These are phyloP conservation scores for Stratiomys singularior DNA, from an alignment of 2,888 invertebrate species.

Conservation along the genomic window DNA sequence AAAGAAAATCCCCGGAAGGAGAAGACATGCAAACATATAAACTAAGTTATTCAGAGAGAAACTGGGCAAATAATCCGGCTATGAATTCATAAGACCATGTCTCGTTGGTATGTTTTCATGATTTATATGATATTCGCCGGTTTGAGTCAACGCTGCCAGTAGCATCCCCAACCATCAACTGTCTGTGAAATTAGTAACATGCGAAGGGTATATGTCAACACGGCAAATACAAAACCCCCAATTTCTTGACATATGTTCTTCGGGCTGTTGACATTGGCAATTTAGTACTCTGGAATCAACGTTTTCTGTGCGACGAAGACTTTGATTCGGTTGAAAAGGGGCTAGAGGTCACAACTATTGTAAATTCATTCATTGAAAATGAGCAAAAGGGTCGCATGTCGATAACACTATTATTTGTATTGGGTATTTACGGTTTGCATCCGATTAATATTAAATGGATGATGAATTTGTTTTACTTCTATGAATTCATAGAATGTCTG, in stretches of 20 bases:
- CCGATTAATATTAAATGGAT: constrained; percentile 27
- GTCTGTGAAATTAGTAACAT: constrained; percentile 41
- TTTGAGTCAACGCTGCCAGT: constrained; percentile 1
- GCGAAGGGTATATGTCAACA: constrained; percentile 40
- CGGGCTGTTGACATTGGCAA: constrained; percentile 47
- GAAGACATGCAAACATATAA: constrained; percentile 46
- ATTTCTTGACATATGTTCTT: constrained; percentile 47
- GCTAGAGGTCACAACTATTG: neutral
- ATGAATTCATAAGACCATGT: constrained; percentile 47
- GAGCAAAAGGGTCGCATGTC: constrained; percentile 43
- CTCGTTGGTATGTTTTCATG: constrained; percentile 45
- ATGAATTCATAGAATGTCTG: no score
- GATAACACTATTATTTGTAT: constrained; percentile 36
- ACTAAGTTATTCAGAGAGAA: constrained; percentile 46
- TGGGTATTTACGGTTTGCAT: constrained; percentile 37
- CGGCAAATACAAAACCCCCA: constrained; percentile 37
- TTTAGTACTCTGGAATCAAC: constrained; percentile 36
- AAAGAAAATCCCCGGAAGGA: neutral
- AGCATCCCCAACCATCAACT: constrained; percentile 13
- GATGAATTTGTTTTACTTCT: neutral
- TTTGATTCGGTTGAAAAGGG: neutral
- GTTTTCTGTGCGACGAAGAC: constrained; percentile 1
- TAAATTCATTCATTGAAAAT: constrained; percentile 40
- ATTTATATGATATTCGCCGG: constrained; percentile 45
- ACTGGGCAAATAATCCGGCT: constrained; percentile 45